Conservation (phyloP, 92 coral and sea anemone genomes). For the Zoanthus solanderi region DNA sequence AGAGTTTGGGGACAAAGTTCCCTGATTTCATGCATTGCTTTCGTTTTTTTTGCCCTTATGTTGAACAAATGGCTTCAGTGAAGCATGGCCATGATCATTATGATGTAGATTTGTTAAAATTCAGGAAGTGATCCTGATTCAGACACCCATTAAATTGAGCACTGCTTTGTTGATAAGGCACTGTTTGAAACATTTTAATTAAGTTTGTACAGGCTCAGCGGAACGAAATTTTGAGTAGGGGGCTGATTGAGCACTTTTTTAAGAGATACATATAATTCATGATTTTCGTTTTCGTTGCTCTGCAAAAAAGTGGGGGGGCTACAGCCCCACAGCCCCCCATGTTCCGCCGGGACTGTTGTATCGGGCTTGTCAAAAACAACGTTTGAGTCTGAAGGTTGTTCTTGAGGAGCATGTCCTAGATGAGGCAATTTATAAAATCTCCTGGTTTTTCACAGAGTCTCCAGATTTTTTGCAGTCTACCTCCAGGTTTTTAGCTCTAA, state of each 20-base stretch:
- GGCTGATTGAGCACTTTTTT: too few species aligned
- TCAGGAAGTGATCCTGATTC: too few species aligned
- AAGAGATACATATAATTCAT: too few species aligned
- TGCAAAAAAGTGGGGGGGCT: too few species aligned
- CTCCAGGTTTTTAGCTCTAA: background rate
- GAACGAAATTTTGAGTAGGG: too few species aligned
- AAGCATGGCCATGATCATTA: background rate
- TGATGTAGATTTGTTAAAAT: background rate
- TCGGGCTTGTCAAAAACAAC: background rate
- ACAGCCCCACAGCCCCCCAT: too few species aligned
- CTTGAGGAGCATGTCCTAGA: background rate
- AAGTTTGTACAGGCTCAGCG: too few species aligned
- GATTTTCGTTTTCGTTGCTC: too few species aligned
- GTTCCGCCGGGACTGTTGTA: background rate
- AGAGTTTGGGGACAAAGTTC: background rate
- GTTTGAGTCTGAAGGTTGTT: background rate
- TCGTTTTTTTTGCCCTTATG: background rate
- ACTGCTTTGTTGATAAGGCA: too few species aligned
- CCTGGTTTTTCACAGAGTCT: background rate
- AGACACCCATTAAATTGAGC: too few species aligned
- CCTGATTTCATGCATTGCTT: background rate
- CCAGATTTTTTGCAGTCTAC: background rate
- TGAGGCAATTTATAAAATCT: background rate
- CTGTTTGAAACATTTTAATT: too few species aligned
- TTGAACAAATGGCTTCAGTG: slow-evolving; percentile 10